Base-by-base conservation (phyloP, 2,797 vertebrate species). In the Aselliscus stoliczkanus region DNA sequence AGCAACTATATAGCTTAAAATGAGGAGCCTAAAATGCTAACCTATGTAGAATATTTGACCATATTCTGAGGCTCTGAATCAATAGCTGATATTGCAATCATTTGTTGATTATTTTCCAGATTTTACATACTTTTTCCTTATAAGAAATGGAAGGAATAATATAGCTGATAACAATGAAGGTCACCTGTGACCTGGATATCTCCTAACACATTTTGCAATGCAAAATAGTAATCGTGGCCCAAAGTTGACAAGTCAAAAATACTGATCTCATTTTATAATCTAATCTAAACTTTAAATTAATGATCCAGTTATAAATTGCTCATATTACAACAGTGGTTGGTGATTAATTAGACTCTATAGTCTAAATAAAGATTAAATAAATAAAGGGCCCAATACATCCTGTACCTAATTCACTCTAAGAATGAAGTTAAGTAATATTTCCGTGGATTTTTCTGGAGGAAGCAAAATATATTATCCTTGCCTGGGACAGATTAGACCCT, bases 1-100 rank as follows among this genome's bases (percentile, higher is more conserved):
- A 93, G 17, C 15, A 90, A 47, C 54, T 86, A 31, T 58, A 58
- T 47, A 86, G 34, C 92, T 77, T 85, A 85, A 93, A 92, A 85
- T 64, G 58, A 44, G 39, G n/a, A 89, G 13, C 73, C 62, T 75
- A 37, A 92, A 92, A 47, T 31, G 44, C 7, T 67, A 86, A 76
- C 27, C 58, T 75, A 1, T 72, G 8, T 34, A 42, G 65, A 20
- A 50, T 70, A 81, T 76, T 90, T 62, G 58, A 34, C 65, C 58
- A 81, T 60, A 84, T 17, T 75, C 5, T 76, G 58, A 88, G 79
- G 52, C 62, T 67, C 29, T 80, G 42, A 37, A 39, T 76, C 37
- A 76, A 8, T n/a, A 84, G 20, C 34, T 37, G 15, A 21, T 29
- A 34, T 20, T 20, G 11, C 5, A 81, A 20, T 1, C 75, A 25